These are phyloP conservation scores for Brachyistius frenatus DNA, from an alignment of 2,113 vertebrate genomes.

Conservation along the genomic window DNA sequence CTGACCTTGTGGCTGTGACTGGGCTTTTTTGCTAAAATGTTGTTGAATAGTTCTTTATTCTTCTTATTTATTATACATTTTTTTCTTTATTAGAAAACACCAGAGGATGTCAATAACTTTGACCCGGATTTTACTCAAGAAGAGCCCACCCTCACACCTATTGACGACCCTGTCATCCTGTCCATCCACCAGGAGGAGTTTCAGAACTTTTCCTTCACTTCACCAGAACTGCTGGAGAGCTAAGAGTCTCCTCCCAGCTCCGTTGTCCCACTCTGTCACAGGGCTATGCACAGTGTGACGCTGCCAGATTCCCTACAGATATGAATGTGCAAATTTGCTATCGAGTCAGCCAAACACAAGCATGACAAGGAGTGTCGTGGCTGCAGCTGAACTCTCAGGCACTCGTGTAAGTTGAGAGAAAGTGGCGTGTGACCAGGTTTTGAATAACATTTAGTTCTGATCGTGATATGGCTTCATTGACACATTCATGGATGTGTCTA, in stretches of 20 bases:
- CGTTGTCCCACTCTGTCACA: neutral
- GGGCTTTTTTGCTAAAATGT: neutral
- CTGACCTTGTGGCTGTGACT: neutral
- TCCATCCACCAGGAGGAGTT: slow-evolving; percentile 97
- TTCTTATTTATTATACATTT: neutral
- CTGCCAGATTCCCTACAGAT: slow-evolving; percentile 59
- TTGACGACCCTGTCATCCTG: slow-evolving; percentile 91
- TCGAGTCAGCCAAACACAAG: slow-evolving; percentile 6
- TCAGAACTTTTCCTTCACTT: slow-evolving; percentile 94
- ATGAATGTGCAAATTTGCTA: slow-evolving; percentile 21
- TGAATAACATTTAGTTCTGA: slow-evolving; percentile 33
- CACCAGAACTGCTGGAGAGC: slow-evolving; percentile 83
- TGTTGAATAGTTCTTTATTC: neutral
- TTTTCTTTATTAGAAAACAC: slow-evolving; percentile 87
- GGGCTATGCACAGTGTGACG: slow-evolving; percentile 3
- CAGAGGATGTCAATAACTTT: slow-evolving; percentile 98
- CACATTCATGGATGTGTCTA: neutral
- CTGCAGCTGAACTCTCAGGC: slow-evolving; percentile 30
- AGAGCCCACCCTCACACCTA: slow-evolving; percentile 94
- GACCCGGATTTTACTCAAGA: slow-evolving; percentile 98
- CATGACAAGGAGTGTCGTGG: neutral
- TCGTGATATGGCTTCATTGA: neutral
- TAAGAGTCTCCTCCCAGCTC: slow-evolving; percentile 17
- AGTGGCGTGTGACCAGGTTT: slow-evolving; percentile 17
- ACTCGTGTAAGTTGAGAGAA: slow-evolving; percentile 10